Percentiles rank a stretch among this genome's conserved stretches.
phyloP scores from a whole-genome alignment of 2,797 vertebrate genomes.

The Alfaro cultratus region DNA sequence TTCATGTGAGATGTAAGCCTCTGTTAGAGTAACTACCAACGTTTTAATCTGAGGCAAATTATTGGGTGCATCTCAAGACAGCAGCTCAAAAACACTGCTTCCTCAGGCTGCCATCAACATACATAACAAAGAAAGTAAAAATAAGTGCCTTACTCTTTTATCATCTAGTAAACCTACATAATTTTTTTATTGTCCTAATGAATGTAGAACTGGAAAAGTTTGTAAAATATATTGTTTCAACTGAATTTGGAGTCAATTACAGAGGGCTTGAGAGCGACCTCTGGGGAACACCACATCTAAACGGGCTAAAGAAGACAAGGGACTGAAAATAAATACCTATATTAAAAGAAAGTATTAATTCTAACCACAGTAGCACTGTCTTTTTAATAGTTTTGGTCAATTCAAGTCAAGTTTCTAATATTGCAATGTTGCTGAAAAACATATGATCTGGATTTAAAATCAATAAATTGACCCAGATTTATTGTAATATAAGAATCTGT shows the following conservation, averaged over 20 bases:
- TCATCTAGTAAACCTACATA: neutral
- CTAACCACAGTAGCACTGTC: neutral
- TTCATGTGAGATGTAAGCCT: neutral
- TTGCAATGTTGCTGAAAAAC: neutral
- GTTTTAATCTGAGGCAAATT: neutral
- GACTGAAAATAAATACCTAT: neutral
- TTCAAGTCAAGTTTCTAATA: neutral
- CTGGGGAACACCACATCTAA: neutral
- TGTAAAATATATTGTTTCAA: neutral
- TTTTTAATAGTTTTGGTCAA: neutral
- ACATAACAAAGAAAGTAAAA: neutral
- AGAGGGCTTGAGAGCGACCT: neutral
- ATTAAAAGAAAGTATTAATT: neutral
- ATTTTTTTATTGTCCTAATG: neutral
- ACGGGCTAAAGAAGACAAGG: neutral
- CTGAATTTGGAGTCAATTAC: neutral
- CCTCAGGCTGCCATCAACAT: neutral
- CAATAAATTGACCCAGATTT: neutral
- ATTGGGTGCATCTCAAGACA: neutral
- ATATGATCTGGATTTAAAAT: neutral
- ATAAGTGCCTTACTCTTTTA: neutral
- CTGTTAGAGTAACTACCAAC: neutral
- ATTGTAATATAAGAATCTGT: neutral
- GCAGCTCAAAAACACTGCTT: neutral
- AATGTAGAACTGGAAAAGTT: neutral